These are phyloP conservation scores for Dryobota labecula DNA, from an alignment of 2,888 invertebrate genomes.

Conservation along the genomic window DNA sequence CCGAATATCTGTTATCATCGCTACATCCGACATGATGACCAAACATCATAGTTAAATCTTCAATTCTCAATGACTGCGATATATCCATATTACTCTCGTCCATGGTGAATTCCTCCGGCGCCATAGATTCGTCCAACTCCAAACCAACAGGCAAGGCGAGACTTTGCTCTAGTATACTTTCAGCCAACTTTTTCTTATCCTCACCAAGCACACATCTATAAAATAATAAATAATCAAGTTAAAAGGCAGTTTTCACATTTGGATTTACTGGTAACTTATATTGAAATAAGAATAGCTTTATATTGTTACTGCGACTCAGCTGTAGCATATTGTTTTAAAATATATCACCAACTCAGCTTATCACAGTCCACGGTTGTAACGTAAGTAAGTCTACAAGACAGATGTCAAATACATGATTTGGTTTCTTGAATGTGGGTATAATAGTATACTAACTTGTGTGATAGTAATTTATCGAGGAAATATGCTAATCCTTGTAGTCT, in stretches of 20 bases:
- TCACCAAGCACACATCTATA: conserved; percentile 87
- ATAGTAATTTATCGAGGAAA: conserved; percentile 92
- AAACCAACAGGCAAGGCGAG: conserved; percentile 87
- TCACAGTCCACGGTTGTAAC: neutral
- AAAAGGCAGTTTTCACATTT: neutral
- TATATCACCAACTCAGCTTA: no score
- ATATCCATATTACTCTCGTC: conserved; percentile 86
- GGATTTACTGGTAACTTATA: neutral
- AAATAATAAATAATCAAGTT: conserved; percentile 33
- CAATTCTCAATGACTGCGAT: conserved; percentile 84
- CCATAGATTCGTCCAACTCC: conserved; percentile 86
- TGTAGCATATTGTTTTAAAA: neutral
- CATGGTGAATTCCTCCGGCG: conserved; percentile 85
- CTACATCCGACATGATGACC: conserved; percentile 84
- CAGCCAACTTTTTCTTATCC: conserved; percentile 87
- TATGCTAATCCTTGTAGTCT: conserved; percentile 92
- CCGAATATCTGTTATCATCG: conserved; percentile 75
- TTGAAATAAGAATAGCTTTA: neutral
- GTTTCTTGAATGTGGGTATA: neutral
- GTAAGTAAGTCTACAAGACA: neutral
- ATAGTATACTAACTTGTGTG: conserved; percentile 87
- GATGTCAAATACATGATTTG: neutral
- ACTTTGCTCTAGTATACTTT: conserved; percentile 88
- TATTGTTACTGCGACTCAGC: neutral
- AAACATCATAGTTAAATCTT: conserved; percentile 87